Base-by-base conservation (phyloP, 2,113 vertebrate genomes). In the Onychostruthus taczanowskii region DNA sequence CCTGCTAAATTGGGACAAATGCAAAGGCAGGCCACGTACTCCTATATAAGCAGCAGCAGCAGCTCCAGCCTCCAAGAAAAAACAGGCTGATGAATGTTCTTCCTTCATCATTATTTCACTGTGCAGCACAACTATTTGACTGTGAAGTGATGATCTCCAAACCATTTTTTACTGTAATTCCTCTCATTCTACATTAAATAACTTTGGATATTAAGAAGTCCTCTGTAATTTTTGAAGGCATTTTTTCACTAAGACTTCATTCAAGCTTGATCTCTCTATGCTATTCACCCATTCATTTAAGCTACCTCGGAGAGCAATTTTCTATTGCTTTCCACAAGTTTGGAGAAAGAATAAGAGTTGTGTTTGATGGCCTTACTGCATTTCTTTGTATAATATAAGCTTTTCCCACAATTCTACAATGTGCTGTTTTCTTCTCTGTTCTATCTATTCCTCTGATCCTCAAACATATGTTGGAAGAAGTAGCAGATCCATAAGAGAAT, bases 111-210 rank as follows among this genome's bases (percentile, higher is more conserved):
- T 73, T 91, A 89, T 79, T 91, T 91, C 52, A 44, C 44, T 62
- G 33, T 41, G 59, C 91, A 83, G 63, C 72, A 73, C 67, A 88
- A 64, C 62, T 43, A 31, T 9, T 58, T 84, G 68, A 28, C 52
- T 70, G 19, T 4, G 31, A 56, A 68, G 41, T 52, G 44, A 47
- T 70, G 47, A 59, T 63, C 58, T 61, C 47, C 72, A 47, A 93
- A 78, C 35, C 33, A 67, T 17, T 75, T 87, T 81, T 89, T 28
- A 59, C 46, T 81, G 14, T 61, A 84, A 79, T 72, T 84, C n/a
- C 47, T 96, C 56, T 59, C 35, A 61, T 84, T 95, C 66, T 72
- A 49, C 26, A 47, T 90, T 58, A 89, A 94, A 94, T 55, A 92
- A 55, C 41, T 93, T 68, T 68, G 53, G 44, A 43, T 76, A 61